Evolutionary conservation across 2,888 invertebrate genomes (phyloP), one percentile per base, ranked within the genome.

Genomic region (Sylvicola cinctus): DNA sequence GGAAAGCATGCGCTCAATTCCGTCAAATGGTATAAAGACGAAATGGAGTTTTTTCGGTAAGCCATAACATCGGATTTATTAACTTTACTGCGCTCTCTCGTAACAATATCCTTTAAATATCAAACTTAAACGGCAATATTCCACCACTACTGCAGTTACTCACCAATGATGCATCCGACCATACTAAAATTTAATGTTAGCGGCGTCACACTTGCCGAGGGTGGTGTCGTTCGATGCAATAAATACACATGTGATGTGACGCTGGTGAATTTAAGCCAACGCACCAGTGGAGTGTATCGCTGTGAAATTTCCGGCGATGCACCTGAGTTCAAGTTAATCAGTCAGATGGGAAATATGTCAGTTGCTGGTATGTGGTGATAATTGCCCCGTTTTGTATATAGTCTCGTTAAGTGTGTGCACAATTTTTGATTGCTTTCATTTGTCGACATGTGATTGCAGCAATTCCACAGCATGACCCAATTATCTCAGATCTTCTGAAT

Each of bases 231-330:
- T 37, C 23, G 34, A 12, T 58, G 58, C 46, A 56, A 57, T 32
- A 52, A 57, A 42, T 51, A 50, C 8, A 54, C 50, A 10, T 58
- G 58, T 39, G 48, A 48, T 17, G 47, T 58, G 32, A 55, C 52
- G n/a, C 38, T 58, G 31, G 50, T 49, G 33, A 41, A 54, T 36
- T 41, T 54, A 25, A 52, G 51, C 3, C 50, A 48, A 33, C 53
- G 50, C 35, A 54, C 58, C 11, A 51, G 54, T 16, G 71, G 71
- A 12, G 58, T 60, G 20, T 71, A 69, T 47, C 55, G 66, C 34
- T 71, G 70, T 46, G 71, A 71, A 49, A 65, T 71, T 28, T 70
- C 70, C 36, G 65, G 66, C 29, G 68, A 70, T 50, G 65, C 65
- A 2, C 70, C 70, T 7, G 61, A 65, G 38, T 70, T 70, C 45